Conservation (phyloP, 2,113 vertebrate species). For the Pseudopodoces humilis region DNA sequence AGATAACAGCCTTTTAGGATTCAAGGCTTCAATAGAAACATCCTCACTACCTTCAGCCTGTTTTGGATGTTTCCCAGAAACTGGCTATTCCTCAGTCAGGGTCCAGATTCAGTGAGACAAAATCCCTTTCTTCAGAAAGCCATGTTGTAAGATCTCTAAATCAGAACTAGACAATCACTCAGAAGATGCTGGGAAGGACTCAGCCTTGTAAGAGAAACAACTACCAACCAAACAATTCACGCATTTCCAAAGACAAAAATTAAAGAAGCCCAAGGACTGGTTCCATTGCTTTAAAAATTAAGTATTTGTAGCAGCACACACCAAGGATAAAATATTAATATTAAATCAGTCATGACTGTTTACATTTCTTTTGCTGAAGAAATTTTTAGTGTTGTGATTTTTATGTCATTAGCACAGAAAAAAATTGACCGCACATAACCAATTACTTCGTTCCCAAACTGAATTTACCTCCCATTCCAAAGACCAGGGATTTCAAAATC, state of each 20-base stretch:
- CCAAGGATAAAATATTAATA: background rate
- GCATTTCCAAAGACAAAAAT: background rate
- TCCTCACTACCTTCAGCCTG: background rate
- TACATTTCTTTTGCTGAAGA: background rate
- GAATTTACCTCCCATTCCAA: background rate
- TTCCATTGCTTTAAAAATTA: background rate
- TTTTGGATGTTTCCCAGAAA: background rate
- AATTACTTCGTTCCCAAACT: background rate
- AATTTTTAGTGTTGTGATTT: background rate
- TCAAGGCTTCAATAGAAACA: background rate
- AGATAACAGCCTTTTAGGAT: background rate
- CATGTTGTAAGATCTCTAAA: background rate
- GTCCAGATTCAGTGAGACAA: background rate
- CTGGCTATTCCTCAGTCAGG: background rate
- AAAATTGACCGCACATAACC: background rate
- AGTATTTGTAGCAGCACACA: background rate
- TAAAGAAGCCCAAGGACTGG: background rate
- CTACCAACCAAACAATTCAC: background rate
- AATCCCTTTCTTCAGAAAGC: background rate
- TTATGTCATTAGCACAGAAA: background rate
- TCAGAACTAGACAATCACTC: background rate
- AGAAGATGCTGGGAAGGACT: background rate
- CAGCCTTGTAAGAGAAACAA: background rate
- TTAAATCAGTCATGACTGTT: background rate
- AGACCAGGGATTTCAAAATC: conserved; percentile 17